Evolutionary conservation across 2,888 invertebrate genomes (phyloP).

Genomic region (Ennomos quercinarius): DNA sequence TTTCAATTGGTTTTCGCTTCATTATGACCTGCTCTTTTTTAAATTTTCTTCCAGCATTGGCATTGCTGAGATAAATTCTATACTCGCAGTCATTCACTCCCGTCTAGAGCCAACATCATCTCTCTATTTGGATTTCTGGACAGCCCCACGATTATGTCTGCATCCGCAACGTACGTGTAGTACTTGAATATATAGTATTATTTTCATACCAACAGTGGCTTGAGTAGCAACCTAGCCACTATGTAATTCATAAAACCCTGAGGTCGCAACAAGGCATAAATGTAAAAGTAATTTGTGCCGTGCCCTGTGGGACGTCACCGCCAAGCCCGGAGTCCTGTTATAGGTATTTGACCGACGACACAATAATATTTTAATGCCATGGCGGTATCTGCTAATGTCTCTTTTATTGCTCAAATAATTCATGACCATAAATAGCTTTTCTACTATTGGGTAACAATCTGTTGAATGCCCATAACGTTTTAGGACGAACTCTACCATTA

Average conservation of each 20-base stretch:
- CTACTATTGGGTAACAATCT: constrained; percentile 11
- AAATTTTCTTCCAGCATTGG: background rate
- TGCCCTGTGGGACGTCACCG: constrained; percentile 46
- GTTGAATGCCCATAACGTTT: background rate
- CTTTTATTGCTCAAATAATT: constrained; percentile 24
- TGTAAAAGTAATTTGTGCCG: constrained; percentile 44
- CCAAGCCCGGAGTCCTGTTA: constrained; percentile 46
- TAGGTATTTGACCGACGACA: constrained; percentile 40
- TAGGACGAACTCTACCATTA: constrained; percentile 3
- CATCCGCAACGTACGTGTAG: too few relatives aligned
- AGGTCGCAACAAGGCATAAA: constrained; percentile 26
- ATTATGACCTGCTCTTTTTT: background rate
- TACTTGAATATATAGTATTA: too few relatives aligned
- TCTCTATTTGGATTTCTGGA: too few relatives aligned
- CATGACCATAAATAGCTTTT: constrained; percentile 23
- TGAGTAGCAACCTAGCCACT: too few relatives aligned
- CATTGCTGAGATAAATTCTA: background rate
- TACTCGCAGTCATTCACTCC: too few relatives aligned
- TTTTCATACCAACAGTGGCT: too few relatives aligned
- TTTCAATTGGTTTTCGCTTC: constrained; percentile 8
- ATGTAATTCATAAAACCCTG: background rate
- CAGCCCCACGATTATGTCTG: too few relatives aligned
- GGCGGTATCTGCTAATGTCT: constrained; percentile 19
- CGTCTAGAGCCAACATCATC: too few relatives aligned
- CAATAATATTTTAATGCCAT: constrained; percentile 21